Conservation (phyloP, 2,797 vertebrate genomes). For the Taenioides sp. region DNA sequence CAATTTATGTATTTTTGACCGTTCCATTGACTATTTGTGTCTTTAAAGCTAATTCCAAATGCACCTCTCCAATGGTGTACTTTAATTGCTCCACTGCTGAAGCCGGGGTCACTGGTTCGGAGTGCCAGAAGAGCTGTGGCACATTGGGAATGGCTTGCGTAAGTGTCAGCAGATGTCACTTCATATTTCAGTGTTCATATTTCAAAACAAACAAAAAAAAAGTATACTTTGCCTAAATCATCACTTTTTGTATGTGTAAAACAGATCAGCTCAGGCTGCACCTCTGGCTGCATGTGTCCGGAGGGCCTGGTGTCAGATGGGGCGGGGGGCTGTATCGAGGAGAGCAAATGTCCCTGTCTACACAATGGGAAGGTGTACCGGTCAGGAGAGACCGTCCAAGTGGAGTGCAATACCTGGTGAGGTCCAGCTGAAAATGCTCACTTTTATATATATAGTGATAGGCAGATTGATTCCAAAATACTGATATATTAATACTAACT, state of each 20-base stretch:
- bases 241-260: too few relatives aligned
- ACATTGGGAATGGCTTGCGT: slow-evolving; percentile 89
- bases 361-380: slow-evolving; percentile 84
- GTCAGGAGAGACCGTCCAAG: slow-evolving; percentile 80
- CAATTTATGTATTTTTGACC: background rate
- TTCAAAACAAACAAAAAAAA: too few relatives aligned
- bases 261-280: slow-evolving; percentile 84
- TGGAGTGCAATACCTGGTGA: slow-evolving; percentile 93
- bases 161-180: slow-evolving; percentile 56
- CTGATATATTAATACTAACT: too few relatives aligned
- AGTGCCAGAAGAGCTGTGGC: slow-evolving; percentile 89
- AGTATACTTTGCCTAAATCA: too few relatives aligned
- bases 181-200: too few relatives aligned
- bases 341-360: slow-evolving; percentile 83
- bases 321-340: slow-evolving; percentile 78
- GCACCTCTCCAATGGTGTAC: slow-evolving; percentile 81
- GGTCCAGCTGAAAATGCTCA: slow-evolving; percentile 24
- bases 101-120: slow-evolving; percentile 70
- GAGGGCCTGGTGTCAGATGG: slow-evolving; percentile 81
- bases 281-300: slow-evolving; percentile 89
- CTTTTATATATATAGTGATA: background rate
- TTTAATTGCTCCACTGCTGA: slow-evolving; percentile 78
- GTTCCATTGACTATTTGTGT: slow-evolving; percentile 9
- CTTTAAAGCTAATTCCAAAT: slow-evolving; percentile 52
- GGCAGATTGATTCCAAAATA: too few relatives aligned